Evolutionary conservation across 2,888 invertebrate species (phyloP), one percentile per base, ranked within the genome.

Genomic region (Macrophya annulata): DNA sequence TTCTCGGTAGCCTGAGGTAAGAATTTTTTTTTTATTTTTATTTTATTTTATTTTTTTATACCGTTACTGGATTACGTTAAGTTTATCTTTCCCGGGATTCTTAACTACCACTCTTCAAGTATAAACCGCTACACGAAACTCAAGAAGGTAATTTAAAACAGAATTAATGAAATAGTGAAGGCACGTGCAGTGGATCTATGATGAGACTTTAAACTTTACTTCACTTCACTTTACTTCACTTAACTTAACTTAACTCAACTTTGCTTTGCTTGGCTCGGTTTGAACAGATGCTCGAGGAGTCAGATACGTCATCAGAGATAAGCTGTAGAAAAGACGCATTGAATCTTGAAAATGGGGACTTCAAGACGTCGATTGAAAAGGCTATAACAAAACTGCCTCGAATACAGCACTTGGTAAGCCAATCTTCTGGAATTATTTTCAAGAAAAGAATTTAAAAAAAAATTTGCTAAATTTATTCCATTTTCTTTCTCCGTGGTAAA

Each of bases 231-330:
- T 31, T 3, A 31, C 31, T 31, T 31, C 3, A 31, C 31, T 31
- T 31, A 2, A 31, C 3, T 31, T 31, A 31, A 31, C 31, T 31
- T 31, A 2, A 31, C 3, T 31, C 3, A 31, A 31, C 15, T 62
- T 40, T 81, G 21, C 40, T 62, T 81, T 40, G 87, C 81, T 90
- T 87, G 88, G 21, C 40, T 62, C 59, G 62, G 87, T 77, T 90
- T 87, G 88, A 89, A 86, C 90, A 94, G 94, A 93, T 94, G 90
- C 93, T 94, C 87, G 94, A 94, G 87, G 94, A 94, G 90, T 94
- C 94, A 62, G 94, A 94, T 89, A 94, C 94, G 88, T 94, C 94
- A 88, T 94, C 94, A 82, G 94, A 94, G 91, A 93, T 93, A 91
- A 93, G 93, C 89, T 94, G 94, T 90, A 93, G 93, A 88, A 93